Conservation (phyloP, 2,888 invertebrate species). For the Erebia aethiops region DNA sequence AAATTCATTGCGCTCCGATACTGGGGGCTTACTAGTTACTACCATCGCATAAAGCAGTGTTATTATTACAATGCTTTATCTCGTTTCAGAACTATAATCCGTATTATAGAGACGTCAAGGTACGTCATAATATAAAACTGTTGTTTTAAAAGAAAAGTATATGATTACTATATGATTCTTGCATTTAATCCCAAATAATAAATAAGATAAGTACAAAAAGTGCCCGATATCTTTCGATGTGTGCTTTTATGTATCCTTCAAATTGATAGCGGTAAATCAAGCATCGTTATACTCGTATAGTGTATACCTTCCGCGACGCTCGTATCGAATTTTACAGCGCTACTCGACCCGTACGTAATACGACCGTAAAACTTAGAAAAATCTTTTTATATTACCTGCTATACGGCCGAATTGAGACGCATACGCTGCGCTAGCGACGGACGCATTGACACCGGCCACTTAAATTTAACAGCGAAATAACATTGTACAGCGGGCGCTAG, state of each 20-base stretch:
- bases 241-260: conserved; percentile 70
- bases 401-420: conserved; percentile 58
- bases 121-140: no score
- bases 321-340: conserved; percentile 77
- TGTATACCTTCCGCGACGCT: conserved; percentile 55
- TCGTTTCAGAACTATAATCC: no score
- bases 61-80: no score
- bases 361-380: conserved; percentile 78
- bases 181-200: conserved; percentile 17
- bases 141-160: no score
- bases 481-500: conserved; percentile 68
- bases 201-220: conserved; percentile 19
- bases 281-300: conserved; percentile 60
- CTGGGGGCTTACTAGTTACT: not conserved
- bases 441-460: conserved; percentile 48
- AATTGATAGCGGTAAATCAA: conserved; percentile 78
- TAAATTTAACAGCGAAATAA: conserved; percentile 58
- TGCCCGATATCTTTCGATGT: conserved; percentile 54
- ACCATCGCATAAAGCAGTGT: no score
- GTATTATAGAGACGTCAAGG: no score
- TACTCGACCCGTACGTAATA: conserved; percentile 62
- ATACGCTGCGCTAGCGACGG: conserved; percentile 36
- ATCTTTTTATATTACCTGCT: conserved; percentile 64
- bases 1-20: conserved; percentile 30
- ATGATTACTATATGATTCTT: no score